phyloP scores from a whole-genome alignment of 1,140 invertebrate species.

The Apis dorsata region DNA sequence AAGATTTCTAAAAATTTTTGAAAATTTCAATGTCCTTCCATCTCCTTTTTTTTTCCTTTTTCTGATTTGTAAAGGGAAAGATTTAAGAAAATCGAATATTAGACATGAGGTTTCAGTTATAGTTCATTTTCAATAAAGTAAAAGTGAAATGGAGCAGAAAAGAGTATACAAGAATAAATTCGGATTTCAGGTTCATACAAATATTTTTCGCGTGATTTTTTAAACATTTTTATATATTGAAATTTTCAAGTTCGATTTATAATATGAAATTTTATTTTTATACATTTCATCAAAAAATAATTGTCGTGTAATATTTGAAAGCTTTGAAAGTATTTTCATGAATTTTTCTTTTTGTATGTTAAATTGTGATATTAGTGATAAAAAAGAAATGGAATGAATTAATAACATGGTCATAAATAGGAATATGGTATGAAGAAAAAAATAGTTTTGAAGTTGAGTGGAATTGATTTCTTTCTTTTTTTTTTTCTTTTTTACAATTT shows the following conservation, averaged over 20 bases:
- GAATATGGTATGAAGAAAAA: not conserved
- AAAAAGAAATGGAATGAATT: not conserved
- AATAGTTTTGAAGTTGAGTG: not conserved
- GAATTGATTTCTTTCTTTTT: no score
- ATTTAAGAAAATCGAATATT: not conserved
- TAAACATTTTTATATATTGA: no score
- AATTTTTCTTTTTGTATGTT: no score
- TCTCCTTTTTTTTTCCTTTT: not conserved
- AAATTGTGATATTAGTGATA: not conserved
- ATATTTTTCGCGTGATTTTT: not conserved
- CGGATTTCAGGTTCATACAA: not conserved
- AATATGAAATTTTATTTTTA: not conserved
- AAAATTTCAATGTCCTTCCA: no score
- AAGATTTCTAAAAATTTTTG: not conserved
- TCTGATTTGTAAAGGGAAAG: no score
- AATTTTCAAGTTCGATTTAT: not conserved
- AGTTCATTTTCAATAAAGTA: no score
- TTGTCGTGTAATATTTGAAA: not conserved
- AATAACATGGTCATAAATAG: not conserved
- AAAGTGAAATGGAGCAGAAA: no score
- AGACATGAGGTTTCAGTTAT: not conserved
- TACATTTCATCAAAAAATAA: not conserved
- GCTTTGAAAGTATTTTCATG: not conserved
- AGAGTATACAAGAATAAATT: not conserved
- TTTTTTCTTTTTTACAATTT: no score